phyloP scores from a whole-genome alignment of 2,113 vertebrate genomes.

The Paraplagusia blochii region DNA sequence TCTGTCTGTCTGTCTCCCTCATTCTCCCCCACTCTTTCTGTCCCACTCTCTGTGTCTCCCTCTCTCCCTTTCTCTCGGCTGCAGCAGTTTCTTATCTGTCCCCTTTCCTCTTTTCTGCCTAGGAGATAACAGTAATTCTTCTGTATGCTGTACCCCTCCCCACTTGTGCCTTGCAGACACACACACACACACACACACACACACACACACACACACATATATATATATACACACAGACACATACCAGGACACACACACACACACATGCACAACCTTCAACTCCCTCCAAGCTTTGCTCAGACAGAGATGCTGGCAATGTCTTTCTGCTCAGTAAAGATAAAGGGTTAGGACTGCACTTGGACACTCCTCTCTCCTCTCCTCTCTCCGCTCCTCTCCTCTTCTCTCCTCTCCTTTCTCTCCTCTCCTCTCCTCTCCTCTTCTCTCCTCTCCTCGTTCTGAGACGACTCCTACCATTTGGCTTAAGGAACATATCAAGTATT shows the following conservation, averaged over 20 bases:
- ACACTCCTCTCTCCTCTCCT: conserved; percentile 89
- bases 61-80: conserved; percentile 84
- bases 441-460: no score
- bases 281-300: conserved; percentile 37
- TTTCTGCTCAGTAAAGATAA: conserved; percentile 99
- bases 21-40: conserved; percentile 78
- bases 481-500: conserved; percentile 89
- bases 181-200: conserved; percentile 18
- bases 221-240: conserved; percentile 10
- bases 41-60: conserved; percentile 15
- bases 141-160: conserved; percentile 79
- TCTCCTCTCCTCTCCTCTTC: no score
- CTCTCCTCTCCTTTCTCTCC: no score
- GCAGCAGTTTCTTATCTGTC: conserved; percentile 89
- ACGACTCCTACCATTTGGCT: no score
- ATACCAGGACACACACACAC: conserved; percentile 9
- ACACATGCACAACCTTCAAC: not conserved
- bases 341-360: conserved; percentile 97
- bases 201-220: conserved; percentile 20
- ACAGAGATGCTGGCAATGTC: conserved; percentile 85
- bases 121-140: conserved; percentile 99
- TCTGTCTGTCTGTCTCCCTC: no score
- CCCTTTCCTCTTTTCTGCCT: conserved; percentile 91
- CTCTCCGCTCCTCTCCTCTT: no score
- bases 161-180: conserved; percentile 32